Percentiles rank a stretch among this genome's conserved stretches.
Evolutionary conservation across 2,888 invertebrate genomes (phyloP).

Genomic region (Ditylenchus weischeri): DNA sequence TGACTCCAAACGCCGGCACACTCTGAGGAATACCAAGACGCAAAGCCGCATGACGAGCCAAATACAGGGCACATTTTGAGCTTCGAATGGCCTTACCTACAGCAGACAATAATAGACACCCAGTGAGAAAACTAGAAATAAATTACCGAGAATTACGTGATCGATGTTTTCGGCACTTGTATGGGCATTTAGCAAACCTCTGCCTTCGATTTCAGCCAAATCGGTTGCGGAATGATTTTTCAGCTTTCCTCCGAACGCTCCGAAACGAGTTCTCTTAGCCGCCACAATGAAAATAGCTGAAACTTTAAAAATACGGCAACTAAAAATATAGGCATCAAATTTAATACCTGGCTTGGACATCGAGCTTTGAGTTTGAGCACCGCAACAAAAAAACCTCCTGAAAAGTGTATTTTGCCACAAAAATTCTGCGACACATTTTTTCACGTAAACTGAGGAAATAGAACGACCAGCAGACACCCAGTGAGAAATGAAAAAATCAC

Average conservation of each 20-base stretch:
- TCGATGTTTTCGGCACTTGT: conserved; percentile 82
- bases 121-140: conserved; percentile 5
- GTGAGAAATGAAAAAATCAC: no score
- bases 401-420: no score
- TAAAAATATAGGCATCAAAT: no score
- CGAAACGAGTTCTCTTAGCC: conserved; percentile 78
- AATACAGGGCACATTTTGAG: conserved; percentile 65
- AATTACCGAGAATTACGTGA: conserved; percentile 76
- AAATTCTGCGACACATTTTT: no score
- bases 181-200: conserved; percentile 68
- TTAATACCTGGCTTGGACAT: no score
- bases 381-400: no score
- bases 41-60: conserved; percentile 76
- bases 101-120: conserved; percentile 20
- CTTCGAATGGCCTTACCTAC: conserved; percentile 65
- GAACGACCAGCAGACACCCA: no score
- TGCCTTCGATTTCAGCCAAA: conserved; percentile 70
- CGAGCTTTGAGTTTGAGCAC: no score
- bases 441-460: no score
- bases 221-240: conserved; percentile 62
- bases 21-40: conserved; percentile 81
- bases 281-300: conserved; percentile 42
- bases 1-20: conserved; percentile 67
- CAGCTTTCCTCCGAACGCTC: conserved; percentile 77
- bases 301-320: neutral